Percentiles rank a stretch among this genome's conserved stretches.
phyloP scores from a whole-genome alignment of 2,113 vertebrate species.

The Zosterops hypoxanthus region DNA sequence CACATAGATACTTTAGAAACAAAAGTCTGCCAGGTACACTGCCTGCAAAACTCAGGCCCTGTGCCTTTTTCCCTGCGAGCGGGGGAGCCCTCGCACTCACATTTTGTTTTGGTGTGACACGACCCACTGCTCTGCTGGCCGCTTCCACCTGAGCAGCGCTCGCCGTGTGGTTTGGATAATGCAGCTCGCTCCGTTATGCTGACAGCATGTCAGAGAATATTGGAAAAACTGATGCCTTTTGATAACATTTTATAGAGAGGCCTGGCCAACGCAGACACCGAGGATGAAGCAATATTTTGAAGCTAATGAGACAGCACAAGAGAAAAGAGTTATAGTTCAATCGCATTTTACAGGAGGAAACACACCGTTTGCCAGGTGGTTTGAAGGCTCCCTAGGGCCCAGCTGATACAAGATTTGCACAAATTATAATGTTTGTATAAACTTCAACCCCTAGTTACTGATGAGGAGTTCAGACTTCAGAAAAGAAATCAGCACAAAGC shows the following conservation, averaged over 20 bases:
- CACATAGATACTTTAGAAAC: background rate
- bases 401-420: background rate
- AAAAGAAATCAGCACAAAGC: background rate
- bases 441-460: background rate
- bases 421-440: constrained; percentile 22
- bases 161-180: background rate
- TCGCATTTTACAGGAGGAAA: constrained; percentile 8
- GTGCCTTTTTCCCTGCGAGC: background rate
- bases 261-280: background rate
- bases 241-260: background rate
- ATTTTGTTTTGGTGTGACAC: background rate
- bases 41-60: background rate
- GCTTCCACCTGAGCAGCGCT: background rate
- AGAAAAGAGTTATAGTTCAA: constrained; percentile 26
- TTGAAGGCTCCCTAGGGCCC: constrained; percentile 24
- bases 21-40: background rate
- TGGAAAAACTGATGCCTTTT: constrained; percentile 10
- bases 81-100: background rate
- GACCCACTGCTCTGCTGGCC: accelerated
- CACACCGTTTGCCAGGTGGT: background rate
- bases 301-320: background rate
- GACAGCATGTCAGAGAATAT: background rate
- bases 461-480: background rate
- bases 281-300: constrained; percentile 26
- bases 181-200: background rate